phyloP scores from a whole-genome alignment of 2,113 vertebrate genomes.

The Bos indicus region DNA sequence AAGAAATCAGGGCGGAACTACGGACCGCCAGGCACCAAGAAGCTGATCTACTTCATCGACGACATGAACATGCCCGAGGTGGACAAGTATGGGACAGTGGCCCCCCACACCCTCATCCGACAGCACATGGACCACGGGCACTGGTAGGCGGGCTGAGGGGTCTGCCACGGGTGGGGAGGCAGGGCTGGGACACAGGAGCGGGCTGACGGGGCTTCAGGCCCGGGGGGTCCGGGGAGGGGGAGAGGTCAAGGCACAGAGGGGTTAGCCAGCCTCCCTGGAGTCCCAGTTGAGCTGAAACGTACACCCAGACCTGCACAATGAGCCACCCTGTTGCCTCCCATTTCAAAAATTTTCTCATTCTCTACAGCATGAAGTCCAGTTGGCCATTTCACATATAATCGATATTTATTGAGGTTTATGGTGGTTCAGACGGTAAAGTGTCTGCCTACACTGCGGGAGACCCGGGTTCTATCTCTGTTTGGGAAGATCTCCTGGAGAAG shows the following conservation, averaged over 20 bases:
- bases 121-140: slow-evolving; percentile 84
- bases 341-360: neutral
- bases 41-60: slow-evolving; percentile 80
- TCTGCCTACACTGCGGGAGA: neutral
- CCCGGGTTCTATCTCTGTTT: neutral
- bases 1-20: slow-evolving; percentile 82
- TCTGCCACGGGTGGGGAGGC: rapidly evolving
- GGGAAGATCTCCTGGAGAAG: neutral
- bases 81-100: slow-evolving; percentile 82
- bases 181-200: neutral
- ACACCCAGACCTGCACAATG: neutral
- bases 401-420: neutral
- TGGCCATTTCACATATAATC: rapidly evolving
- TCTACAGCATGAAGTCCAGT: neutral
- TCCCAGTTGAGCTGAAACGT: rapidly evolving
- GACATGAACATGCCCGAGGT: slow-evolving; percentile 85
- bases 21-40: slow-evolving; percentile 77
- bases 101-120: slow-evolving; percentile 80
- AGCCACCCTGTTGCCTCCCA: rapidly evolving
- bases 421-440: neutral
- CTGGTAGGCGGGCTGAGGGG: slow-evolving; percentile 63
- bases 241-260: rapidly evolving
- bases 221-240: rapidly evolving
- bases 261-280: neutral
- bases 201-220: too few species aligned